phyloP scores from a whole-genome alignment of 2,888 invertebrate species.

The Sepiola atlantica region DNA sequence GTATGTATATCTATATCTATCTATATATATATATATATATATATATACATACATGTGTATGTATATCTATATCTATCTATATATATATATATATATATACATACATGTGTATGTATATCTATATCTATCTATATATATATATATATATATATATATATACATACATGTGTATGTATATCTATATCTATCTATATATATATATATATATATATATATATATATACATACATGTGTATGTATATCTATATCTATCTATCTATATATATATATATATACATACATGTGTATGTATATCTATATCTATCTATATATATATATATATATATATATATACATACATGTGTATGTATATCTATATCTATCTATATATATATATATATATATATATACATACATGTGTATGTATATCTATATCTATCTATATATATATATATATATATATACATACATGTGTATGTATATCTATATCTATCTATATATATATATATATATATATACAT shows the following conservation, averaged over 20 bases:
- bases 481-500: conserved; percentile 17
- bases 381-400: neutral
- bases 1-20: neutral
- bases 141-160: neutral
- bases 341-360: neutral
- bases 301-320: neutral
- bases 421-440: conserved; percentile 2
- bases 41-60: neutral
- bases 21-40: neutral
- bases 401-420: neutral
- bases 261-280: neutral
- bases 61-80: neutral
- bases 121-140: neutral
- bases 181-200: neutral
- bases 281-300: neutral
- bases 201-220: conserved; percentile 2
- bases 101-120: neutral
- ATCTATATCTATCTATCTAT: neutral
- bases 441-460: neutral
- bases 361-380: neutral
- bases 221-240: neutral
- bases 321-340: neutral
- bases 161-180: neutral
- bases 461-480: neutral
- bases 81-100: neutral